Evolutionary conservation across 2,888 invertebrate genomes (phyloP), one percentile per base, ranked within the genome.

Genomic region (Ephialtes manifestator): DNA sequence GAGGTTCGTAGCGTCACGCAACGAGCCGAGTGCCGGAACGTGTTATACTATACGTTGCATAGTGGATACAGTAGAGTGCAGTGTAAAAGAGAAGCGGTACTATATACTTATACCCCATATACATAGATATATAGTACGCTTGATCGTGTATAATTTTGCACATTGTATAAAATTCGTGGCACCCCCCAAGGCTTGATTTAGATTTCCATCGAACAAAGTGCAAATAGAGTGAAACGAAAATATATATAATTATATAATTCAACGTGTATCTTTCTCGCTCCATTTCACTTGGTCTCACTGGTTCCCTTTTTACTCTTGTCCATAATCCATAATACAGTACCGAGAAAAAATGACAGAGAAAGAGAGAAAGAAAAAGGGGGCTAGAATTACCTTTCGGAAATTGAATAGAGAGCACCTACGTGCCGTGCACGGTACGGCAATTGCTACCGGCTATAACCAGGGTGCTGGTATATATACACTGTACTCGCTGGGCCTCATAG

Each of bases 121-220:
- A 65, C 55, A 35, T 24, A n/a, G 31, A 58, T 20, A 53, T 68
- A 58, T 8, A 24, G n/a, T 46, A 63, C 35, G 72, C 58, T 58
- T 82, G 88, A 90, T 90, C 91, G 91, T 90, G 87, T 89, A 91
- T 91, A 92, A 92, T 92, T 92, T 92, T 88, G 90, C 90, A 90
- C 90, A 91, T 90, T 91, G 90, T 91, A 88, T 72, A 24, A 65
- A 43, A 58, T 80, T 68, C 70, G 74, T 74, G 24, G 84, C 84
- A 83, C 86, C 86, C 84, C 86, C 84, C 87, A 71, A 83, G 81
- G 85, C 68, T 72, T 78, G 46, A 80, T 77, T 75, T 58, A 18
- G 68, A 20, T 74, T 60, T 71, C 43, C 63, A 72, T 71, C 79
- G 60, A 68, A 35, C 43, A 80, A 58, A 80, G 11, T 60, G 63